A percentile compares a stretch with the other conserved stretches of the same genome.
These are phyloP conservation scores for Gallinago paraguaiae DNA, from an alignment of 2,113 vertebrate species.

Conservation along the genomic window DNA sequence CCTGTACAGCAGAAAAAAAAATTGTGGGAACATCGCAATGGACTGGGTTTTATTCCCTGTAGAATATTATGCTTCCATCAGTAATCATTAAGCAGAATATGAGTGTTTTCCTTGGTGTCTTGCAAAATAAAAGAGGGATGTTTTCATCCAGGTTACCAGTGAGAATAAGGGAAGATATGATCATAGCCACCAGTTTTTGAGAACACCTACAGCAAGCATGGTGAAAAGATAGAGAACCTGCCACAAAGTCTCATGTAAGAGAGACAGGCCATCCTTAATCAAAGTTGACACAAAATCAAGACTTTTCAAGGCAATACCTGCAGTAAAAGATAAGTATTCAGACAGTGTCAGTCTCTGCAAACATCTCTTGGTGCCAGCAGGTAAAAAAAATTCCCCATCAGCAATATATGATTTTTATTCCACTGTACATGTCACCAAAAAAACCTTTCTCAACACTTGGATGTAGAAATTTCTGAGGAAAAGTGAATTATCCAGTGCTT, in stretches of 20 bases:
- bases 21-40: neutral
- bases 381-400: conserved; percentile 65
- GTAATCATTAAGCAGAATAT: neutral
- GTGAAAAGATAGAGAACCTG: conserved; percentile 45
- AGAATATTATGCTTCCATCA: neutral
- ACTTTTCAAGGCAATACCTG: conserved; percentile 70
- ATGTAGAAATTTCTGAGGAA: conserved; percentile 7
- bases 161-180: neutral
- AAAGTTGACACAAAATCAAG: conserved; percentile 78
- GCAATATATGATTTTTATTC: conserved; percentile 51
- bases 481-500: neutral
- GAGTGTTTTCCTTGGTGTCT: neutral
- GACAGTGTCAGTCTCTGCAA: conserved; percentile 77
- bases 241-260: conserved; percentile 2
- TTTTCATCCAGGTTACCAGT: neutral
- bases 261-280: conserved; percentile 59
- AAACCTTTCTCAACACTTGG: neutral
- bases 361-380: conserved; percentile 70
- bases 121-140: neutral
- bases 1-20: neutral
- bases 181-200: conserved; percentile 37
- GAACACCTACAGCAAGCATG: neutral
- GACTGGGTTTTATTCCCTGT: neutral
- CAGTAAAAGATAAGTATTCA: conserved; percentile 68
- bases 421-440: neutral